Percentiles rank a stretch among this genome's conserved stretches.
Conservation (phyloP, 2,797 vertebrate species). For the Cichlasoma orientale region DNA sequence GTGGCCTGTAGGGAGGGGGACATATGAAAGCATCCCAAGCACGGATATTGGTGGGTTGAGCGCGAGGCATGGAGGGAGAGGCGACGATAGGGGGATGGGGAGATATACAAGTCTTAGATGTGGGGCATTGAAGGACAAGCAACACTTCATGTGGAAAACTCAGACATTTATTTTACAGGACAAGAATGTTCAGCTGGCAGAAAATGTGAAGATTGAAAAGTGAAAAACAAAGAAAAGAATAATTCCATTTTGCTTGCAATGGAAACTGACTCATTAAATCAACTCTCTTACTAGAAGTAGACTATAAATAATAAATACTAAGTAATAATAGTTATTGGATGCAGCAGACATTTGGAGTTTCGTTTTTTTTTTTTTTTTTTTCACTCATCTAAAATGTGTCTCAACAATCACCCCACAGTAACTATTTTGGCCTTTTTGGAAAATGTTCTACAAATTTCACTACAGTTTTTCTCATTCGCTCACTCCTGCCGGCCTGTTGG, state of each 20-base stretch:
- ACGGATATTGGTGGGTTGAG: neutral
- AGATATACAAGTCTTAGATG: too few relatives aligned
- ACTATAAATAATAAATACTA: too few relatives aligned
- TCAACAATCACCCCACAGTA: neutral
- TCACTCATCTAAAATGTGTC: neutral
- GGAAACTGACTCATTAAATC: neutral
- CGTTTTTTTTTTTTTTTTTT: neutral
- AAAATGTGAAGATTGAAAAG: neutral
- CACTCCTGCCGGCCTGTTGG: too few relatives aligned
- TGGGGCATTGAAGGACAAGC: accelerated
- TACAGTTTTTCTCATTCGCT: neutral
- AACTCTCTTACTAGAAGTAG: neutral
- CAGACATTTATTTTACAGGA: neutral
- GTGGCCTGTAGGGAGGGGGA: neutral
- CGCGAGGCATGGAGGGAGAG: neutral
- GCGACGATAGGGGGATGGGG: neutral
- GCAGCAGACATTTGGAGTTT: neutral
- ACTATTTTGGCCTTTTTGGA: neutral
- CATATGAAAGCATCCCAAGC: neutral
- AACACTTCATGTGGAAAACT: neutral
- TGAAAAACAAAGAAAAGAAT: too few relatives aligned
- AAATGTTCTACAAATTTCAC: neutral
- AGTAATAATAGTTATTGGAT: neutral
- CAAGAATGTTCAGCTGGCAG: neutral
- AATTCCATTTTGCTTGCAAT: neutral